A percentile compares a stretch with the other conserved stretches of the same genome.
These are phyloP conservation scores for Eupithecia inturbata DNA, from an alignment of 2,888 invertebrate genomes.

Conservation along the genomic window DNA sequence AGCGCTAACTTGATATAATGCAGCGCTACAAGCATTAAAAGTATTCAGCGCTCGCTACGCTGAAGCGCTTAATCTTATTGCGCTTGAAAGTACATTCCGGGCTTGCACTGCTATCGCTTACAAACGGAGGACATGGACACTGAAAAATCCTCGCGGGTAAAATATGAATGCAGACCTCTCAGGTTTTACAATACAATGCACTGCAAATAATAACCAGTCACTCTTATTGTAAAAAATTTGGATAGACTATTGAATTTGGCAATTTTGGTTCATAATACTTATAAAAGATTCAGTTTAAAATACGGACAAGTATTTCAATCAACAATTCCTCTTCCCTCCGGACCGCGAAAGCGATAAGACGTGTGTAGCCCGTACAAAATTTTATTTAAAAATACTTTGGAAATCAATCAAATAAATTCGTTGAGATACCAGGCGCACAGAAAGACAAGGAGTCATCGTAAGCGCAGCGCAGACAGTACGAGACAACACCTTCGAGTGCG, in stretches of 20 bases:
- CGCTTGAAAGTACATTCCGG: constrained; percentile 24
- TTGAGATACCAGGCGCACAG: too few relatives aligned
- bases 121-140: constrained; percentile 6
- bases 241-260: neutral
- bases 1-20: constrained; percentile 33
- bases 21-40: constrained; percentile 29
- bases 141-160: neutral
- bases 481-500: too few relatives aligned
- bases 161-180: neutral
- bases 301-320: neutral
- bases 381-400: too few relatives aligned
- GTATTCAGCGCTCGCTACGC: constrained; percentile 26
- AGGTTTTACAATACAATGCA: neutral
- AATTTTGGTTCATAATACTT: neutral
- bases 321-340: too few relatives aligned
- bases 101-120: neutral
- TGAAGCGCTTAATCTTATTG: constrained; percentile 33
- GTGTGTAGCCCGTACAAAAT: too few relatives aligned
- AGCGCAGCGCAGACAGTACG: too few relatives aligned
- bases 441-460: too few relatives aligned
- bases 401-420: too few relatives aligned
- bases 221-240: neutral
- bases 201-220: neutral
- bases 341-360: too few relatives aligned
- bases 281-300: neutral